These are phyloP conservation scores for Buceros bicornis DNA, from an alignment of 2,797 vertebrate species.

Conservation along the genomic window DNA sequence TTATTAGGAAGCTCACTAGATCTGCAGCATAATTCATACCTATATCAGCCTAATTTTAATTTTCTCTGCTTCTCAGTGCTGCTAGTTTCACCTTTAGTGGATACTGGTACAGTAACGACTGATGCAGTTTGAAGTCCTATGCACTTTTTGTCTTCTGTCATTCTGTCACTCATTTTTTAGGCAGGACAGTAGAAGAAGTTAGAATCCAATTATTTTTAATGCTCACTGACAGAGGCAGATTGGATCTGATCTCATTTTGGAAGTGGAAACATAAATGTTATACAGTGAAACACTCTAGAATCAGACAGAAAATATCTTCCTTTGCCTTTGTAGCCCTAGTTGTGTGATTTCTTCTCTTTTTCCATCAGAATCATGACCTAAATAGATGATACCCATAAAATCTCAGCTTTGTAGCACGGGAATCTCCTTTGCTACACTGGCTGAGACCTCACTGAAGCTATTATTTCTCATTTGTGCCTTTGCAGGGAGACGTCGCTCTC, in stretches of 20 bases:
- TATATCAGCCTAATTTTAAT: background rate
- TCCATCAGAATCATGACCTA: background rate
- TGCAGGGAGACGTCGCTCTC: background rate
- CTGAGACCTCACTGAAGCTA: background rate
- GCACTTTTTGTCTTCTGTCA: background rate
- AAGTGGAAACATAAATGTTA: background rate
- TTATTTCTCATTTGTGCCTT: background rate
- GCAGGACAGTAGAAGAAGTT: background rate
- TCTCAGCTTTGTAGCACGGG: background rate
- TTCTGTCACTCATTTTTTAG: background rate
- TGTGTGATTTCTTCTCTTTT: background rate
- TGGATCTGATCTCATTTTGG: background rate
- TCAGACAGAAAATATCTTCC: background rate
- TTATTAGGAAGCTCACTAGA: background rate
- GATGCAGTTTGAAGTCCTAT: background rate
- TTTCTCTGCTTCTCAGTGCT: background rate
- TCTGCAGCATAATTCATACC: background rate
- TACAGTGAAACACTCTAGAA: background rate
- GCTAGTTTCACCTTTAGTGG: background rate
- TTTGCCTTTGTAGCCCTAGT: background rate
- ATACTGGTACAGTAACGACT: background rate
- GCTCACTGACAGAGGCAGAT: background rate
- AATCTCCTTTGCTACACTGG: background rate
- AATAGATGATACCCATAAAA: background rate
- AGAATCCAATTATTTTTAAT: slow-evolving; percentile 60